A percentile compares a stretch with the other conserved stretches of the same genome.
Conservation (phyloP, 2,888 invertebrate genomes). For the Sphaerophoria rueppellii region DNA sequence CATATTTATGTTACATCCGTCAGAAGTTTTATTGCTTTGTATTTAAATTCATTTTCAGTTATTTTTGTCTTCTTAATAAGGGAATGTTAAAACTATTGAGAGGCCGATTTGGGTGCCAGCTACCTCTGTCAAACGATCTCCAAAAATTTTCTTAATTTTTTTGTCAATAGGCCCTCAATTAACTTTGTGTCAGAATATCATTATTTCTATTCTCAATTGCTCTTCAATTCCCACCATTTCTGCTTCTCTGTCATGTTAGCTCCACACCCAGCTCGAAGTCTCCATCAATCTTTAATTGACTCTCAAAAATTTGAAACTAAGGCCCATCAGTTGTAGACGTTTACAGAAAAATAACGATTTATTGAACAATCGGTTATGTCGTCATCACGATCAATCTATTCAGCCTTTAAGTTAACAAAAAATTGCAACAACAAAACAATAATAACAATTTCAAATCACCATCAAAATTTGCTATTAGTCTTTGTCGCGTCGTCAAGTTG, state of each 20-base stretch:
- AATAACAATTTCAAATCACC: background rate
- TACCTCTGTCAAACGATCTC: background rate
- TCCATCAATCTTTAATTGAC: conserved; percentile 50
- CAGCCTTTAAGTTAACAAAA: background rate
- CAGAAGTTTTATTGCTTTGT: too few species aligned
- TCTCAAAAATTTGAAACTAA: conserved; percentile 13
- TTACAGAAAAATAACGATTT: conserved; percentile 37
- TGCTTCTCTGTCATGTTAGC: background rate
- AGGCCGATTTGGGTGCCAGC: too few species aligned
- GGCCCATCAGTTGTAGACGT: conserved; percentile 30
- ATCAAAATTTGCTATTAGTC: conserved; percentile 13
- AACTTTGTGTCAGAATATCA: conserved; percentile 38
- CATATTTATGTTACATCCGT: too few species aligned
- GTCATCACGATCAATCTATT: conserved; percentile 59
- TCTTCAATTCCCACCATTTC: conserved; percentile 11
- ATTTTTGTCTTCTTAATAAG: too few species aligned
- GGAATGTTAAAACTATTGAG: too few species aligned
- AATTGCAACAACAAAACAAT: background rate
- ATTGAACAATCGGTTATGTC: conserved; percentile 64
- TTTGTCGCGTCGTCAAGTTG: background rate
- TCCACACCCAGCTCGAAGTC: conserved; percentile 49
- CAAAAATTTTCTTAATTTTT: background rate
- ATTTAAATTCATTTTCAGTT: too few species aligned
- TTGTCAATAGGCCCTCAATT: background rate
- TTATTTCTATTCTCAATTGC: conserved; percentile 24